Evolutionary conservation across 2,888 invertebrate species (phyloP).

Genomic region (Timandra comae): DNA sequence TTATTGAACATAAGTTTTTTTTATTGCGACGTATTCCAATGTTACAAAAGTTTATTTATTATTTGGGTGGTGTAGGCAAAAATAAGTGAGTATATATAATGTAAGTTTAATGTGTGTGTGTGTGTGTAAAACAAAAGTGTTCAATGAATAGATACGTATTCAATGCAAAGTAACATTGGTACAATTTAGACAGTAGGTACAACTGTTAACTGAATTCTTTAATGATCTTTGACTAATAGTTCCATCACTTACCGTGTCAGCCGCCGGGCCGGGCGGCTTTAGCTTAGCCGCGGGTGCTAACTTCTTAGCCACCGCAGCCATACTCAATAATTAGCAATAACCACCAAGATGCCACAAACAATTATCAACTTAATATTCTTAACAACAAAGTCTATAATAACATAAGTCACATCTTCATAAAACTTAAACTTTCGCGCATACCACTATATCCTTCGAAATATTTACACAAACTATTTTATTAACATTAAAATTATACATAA

Average conservation of each 20-base stretch:
- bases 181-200: no score
- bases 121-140: no score
- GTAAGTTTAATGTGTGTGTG: no score
- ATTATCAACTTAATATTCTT: slow-evolving; percentile 25
- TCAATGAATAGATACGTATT: no score
- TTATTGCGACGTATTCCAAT: no score
- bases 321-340: slow-evolving; percentile 45
- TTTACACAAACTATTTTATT: slow-evolving; percentile 17
- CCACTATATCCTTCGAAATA: no score
- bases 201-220: slow-evolving; percentile 17
- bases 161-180: no score
- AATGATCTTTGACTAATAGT: slow-evolving; percentile 30
- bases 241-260: slow-evolving; percentile 59
- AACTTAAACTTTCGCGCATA: slow-evolving; percentile 17
- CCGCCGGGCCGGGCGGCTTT: slow-evolving; percentile 28
- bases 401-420: slow-evolving; percentile 42
- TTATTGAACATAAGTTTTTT: no score
- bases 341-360: slow-evolving; percentile 58
- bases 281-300: slow-evolving; percentile 34
- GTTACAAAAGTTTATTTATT: no score
- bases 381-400: slow-evolving; percentile 18
- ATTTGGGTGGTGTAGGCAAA: no score
- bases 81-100: no score
- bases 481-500: slow-evolving; percentile 15
- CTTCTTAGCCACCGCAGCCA: slow-evolving; percentile 66